A percentile compares a stretch with the other conserved stretches of the same genome.
phyloP scores from a whole-genome alignment of 2,113 vertebrate species.

The Percopsis transmontana region DNA sequence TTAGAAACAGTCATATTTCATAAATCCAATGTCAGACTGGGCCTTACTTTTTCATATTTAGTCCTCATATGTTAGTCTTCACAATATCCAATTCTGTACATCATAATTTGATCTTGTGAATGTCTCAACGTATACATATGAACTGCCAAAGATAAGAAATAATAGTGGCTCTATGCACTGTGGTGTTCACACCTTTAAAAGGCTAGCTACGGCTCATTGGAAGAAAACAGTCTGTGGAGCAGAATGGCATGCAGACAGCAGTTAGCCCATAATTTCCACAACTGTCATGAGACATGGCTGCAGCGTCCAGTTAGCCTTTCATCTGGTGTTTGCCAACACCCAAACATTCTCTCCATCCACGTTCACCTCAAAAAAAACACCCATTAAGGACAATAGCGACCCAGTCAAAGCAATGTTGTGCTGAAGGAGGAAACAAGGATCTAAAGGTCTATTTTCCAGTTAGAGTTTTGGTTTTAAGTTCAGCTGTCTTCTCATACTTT shows the following conservation, averaged over 20 bases:
- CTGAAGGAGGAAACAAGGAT: too few species aligned
- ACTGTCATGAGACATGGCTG: background rate
- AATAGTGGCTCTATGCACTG: background rate
- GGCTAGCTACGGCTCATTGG: background rate
- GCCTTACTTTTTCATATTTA: too few species aligned
- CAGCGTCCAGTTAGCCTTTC: background rate
- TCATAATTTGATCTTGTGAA: too few species aligned
- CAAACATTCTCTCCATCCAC: background rate
- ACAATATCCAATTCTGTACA: too few species aligned
- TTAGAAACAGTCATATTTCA: background rate
- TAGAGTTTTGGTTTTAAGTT: too few species aligned
- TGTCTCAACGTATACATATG: background rate
- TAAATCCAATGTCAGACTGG: too few species aligned
- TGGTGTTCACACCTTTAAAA: background rate
- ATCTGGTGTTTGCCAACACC: background rate
- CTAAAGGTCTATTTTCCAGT: too few species aligned
- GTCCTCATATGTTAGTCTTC: too few species aligned
- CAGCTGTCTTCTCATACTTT: too few species aligned
- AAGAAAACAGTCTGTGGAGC: background rate
- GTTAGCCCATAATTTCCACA: background rate
- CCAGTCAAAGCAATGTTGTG: too few species aligned
- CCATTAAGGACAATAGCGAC: background rate
- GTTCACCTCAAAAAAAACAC: background rate
- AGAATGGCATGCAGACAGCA: conserved; percentile 1
- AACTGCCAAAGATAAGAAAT: background rate